Base-by-base conservation (phyloP, 2,797 vertebrate genomes). In the Crocodylus rhombifer region DNA sequence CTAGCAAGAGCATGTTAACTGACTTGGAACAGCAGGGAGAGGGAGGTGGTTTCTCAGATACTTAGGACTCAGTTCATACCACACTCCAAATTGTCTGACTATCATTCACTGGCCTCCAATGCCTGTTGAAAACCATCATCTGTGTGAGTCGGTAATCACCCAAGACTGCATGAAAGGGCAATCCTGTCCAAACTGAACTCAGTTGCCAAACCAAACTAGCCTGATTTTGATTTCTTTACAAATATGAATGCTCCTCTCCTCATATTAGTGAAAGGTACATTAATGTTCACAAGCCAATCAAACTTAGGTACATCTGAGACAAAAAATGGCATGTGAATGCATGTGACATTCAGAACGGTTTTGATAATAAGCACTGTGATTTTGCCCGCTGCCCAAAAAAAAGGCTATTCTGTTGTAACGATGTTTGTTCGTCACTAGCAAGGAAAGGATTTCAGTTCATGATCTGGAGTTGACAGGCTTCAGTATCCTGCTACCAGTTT, bases 31-130 rank as follows among this genome's bases (percentile, higher is more conserved):
- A 51, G 67, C 33, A 8, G 8, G 77, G 76, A 36, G 36, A 83
- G 14, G 7, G 14, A 21, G 62, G 33, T 7, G 65, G 5, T 16
- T 90, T 77, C 80, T 87, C 23, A 51, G 15, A 67, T 55, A 28
- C n/a, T 6, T 14, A 42, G 36, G 14, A 89, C 3, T 76, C 69
- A 94, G 65, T n/a, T 89, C 69, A 94, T 77, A 89, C 6, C 6
- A 83, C 3, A 28, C 83, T 91, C 77, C 28, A 25, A 14, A 56
- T 28, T 3, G 26, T 20, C 56, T 86, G 30, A 11, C 3, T 71
- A 82, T 87, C 65, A 30, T 56, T 25, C 26, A 17, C 64, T 78
- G 5, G 1, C 51, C 4, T 88, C 81, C 14, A 28, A 1, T 14
- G 1, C 10, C 6, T 30, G 2, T 36, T 67, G 63, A 80, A 82